Percentiles rank a stretch among this genome's conserved stretches.
These are phyloP conservation scores for Nasonovia ribisnigri DNA, from an alignment of 2,888 invertebrate species.

Conservation along the genomic window DNA sequence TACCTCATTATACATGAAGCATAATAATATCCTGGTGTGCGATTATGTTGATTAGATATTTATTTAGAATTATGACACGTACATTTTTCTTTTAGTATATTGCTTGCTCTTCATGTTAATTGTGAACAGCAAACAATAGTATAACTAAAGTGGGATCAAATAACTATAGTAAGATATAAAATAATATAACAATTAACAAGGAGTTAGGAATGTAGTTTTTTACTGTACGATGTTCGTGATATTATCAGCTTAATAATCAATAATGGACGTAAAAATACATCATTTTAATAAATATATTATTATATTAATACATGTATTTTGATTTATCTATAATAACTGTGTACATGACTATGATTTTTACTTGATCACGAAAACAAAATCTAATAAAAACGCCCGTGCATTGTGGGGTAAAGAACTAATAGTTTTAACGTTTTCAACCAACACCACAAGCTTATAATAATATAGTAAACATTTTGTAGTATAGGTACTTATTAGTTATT, in stretches of 20 bases:
- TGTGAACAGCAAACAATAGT: not conserved
- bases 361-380: not conserved
- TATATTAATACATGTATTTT: not conserved
- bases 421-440: not conserved
- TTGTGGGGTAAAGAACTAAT: not conserved
- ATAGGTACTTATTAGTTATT: not conserved
- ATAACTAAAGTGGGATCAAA: not conserved
- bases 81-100: not conserved
- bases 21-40: not conserved
- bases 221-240: not conserved
- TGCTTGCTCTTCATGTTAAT: not conserved
- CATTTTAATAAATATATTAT: not conserved
- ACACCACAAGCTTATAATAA: not conserved
- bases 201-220: not conserved
- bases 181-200: not conserved
- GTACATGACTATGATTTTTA: conserved; percentile 4
- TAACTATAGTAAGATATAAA: not conserved
- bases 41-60: not conserved
- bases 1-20: not conserved
- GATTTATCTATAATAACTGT: not conserved
- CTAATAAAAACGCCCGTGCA: not conserved
- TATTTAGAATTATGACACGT: not conserved
- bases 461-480: not conserved
- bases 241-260: not conserved
- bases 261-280: not conserved